These are phyloP conservation scores for Spicauda simplicius DNA, from an alignment of 2,888 invertebrate genomes.

Conservation along the genomic window DNA sequence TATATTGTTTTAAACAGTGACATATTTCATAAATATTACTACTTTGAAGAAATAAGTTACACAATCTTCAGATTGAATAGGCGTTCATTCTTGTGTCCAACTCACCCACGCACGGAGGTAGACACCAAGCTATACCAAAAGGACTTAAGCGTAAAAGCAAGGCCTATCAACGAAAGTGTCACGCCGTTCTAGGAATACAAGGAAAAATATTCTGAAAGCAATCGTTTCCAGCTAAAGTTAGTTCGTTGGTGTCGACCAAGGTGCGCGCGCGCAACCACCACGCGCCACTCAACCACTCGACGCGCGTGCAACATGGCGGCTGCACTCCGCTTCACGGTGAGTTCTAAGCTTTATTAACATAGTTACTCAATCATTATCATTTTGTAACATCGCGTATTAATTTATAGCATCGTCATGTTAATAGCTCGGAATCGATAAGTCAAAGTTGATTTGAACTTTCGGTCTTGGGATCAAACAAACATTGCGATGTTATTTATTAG, in stretches of 20 bases:
- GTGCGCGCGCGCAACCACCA: constrained; percentile 66
- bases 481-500: not conserved
- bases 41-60: too few relatives aligned
- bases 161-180: constrained; percentile 21
- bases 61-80: too few relatives aligned
- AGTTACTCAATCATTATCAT: constrained; percentile 34
- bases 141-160: constrained; percentile 4
- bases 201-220: constrained; percentile 44
- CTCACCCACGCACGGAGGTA: too few relatives aligned
- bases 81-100: too few relatives aligned
- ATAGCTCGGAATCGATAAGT: constrained; percentile 6
- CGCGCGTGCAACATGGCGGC: constrained; percentile 71
- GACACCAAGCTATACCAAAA: not conserved
- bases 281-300: constrained; percentile 70
- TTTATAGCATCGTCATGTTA: constrained; percentile 8
- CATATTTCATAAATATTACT: too few relatives aligned
- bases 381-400: constrained; percentile 28
- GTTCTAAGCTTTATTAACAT: constrained; percentile 43
- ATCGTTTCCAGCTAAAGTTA: constrained; percentile 54
- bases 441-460: not conserved
- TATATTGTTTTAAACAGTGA: too few relatives aligned
- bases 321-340: constrained; percentile 48
- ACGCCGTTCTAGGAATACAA: constrained; percentile 41
- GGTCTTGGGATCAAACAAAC: not conserved
- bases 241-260: constrained; percentile 55